Conservation (phyloP, 1,140 invertebrate genomes). For the Callitettix versicolor region DNA sequence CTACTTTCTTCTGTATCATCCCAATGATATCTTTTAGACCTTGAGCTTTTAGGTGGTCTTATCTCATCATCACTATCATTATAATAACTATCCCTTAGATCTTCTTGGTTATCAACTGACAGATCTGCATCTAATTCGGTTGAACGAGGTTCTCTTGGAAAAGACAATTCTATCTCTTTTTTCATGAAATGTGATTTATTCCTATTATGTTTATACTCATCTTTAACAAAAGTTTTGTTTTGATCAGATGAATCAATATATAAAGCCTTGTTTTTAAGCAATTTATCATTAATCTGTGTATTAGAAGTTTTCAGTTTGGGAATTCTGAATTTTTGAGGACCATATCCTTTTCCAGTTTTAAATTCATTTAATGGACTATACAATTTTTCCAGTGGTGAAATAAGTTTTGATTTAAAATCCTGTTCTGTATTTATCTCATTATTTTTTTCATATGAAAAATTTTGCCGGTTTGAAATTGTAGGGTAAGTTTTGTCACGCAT, state of each 20-base stretch:
- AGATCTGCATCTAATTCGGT: not conserved
- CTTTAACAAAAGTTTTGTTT: too few relatives aligned
- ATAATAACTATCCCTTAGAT: not conserved
- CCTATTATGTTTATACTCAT: too few relatives aligned
- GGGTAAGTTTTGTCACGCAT: too few relatives aligned
- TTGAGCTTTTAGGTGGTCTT: not conserved
- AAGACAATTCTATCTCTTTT: too few relatives aligned
- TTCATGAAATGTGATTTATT: too few relatives aligned
- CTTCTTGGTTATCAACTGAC: not conserved
- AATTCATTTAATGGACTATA: not conserved
- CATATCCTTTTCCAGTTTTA: not conserved
- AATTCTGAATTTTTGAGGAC: not conserved
- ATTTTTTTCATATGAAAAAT: too few relatives aligned
- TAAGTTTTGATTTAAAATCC: not conserved
- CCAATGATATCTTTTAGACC: not conserved
- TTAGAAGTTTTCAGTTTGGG: not conserved
- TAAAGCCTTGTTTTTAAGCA: not conserved
- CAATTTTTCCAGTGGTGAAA: not conserved
- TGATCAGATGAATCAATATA: not conserved
- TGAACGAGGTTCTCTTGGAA: too few relatives aligned
- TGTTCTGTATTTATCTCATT: too few relatives aligned
- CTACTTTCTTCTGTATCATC: too few relatives aligned
- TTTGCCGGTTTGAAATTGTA: too few relatives aligned
- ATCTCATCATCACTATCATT: not conserved
- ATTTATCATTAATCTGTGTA: slow-evolving; percentile 3